A percentile compares a stretch with the other conserved stretches of the same genome.
phyloP scores from a whole-genome alignment of 92 coral and sea anemone genomes.

The Parazoanthus darwini region DNA sequence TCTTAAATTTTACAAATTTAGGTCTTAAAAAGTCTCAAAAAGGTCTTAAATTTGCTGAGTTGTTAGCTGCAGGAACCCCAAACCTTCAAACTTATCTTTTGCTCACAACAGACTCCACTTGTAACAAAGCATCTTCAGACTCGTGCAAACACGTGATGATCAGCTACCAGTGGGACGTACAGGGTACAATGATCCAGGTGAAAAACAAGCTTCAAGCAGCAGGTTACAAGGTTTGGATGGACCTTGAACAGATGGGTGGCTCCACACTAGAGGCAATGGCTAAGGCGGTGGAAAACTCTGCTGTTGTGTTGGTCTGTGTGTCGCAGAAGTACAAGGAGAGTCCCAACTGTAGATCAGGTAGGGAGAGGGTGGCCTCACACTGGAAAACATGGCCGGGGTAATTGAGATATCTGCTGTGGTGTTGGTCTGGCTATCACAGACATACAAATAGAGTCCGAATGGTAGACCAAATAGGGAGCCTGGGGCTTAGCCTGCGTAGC shows the following conservation, averaged over 20 bases:
- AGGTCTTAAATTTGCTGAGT: no score
- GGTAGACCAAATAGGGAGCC: conserved; percentile 20
- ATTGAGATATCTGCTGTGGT: not conserved
- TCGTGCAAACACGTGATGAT: conserved; percentile 73
- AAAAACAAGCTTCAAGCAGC: conserved; percentile 68
- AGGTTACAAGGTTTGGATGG: conserved; percentile 89
- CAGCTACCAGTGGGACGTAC: conserved; percentile 89
- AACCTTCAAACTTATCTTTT: not conserved
- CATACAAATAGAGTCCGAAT: no score
- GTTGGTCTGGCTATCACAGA: not conserved
- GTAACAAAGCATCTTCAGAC: not conserved
- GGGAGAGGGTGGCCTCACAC: not conserved
- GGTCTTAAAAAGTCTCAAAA: no score
- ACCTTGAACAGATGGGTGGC: conserved; percentile 87
- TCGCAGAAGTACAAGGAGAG: conserved; percentile 90
- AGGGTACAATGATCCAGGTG: conserved; percentile 59
- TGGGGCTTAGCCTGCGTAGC: no score
- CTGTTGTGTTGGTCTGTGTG: conserved; percentile 79
- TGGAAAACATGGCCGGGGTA: not conserved
- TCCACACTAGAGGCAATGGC: conserved; percentile 89
- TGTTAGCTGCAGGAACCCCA: no score
- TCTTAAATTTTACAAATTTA: no score
- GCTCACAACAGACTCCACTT: not conserved
- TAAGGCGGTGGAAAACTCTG: conserved; percentile 73
- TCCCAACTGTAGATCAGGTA: conserved; percentile 81